A percentile compares a stretch with the other conserved stretches of the same genome.
Conservation (phyloP, 2,113 vertebrate species). For the Rhadina sibilatrix region DNA sequence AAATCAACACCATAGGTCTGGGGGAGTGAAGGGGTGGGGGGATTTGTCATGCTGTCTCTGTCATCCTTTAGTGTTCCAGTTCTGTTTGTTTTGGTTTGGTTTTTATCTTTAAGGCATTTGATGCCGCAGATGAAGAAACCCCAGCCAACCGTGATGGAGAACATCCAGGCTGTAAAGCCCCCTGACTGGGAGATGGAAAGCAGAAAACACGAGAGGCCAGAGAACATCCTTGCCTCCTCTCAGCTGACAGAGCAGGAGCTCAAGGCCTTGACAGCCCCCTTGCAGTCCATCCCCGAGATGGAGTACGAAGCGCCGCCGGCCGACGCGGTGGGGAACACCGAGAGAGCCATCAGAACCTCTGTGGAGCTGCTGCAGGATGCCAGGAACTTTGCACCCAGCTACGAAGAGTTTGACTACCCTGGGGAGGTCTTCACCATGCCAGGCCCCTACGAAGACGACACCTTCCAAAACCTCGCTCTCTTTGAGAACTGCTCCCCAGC, state of each 20-base stretch:
- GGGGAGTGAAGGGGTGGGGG: not conserved
- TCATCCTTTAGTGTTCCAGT: not conserved
- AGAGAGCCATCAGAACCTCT: conserved; percentile 74
- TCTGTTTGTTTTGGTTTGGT: not conserved
- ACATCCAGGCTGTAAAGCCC: conserved; percentile 80
- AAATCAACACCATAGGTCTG: not conserved
- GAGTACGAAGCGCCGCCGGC: conserved; percentile 73
- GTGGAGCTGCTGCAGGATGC: conserved; percentile 74
- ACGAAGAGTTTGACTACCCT: conserved; percentile 80
- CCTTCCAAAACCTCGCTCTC: conserved; percentile 76
- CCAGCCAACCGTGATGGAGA: conserved; percentile 83
- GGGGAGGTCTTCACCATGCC: conserved; percentile 77
- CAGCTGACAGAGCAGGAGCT: conserved; percentile 80
- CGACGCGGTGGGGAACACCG: conserved; percentile 60
- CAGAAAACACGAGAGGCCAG: conserved; percentile 78
- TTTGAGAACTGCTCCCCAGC: conserved; percentile 88
- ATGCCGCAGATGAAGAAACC: conserved; percentile 80
- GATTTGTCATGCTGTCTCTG: not conserved
- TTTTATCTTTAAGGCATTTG: conserved; percentile 77
- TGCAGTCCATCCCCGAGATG: conserved; percentile 87
- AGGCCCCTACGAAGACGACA: conserved; percentile 81
- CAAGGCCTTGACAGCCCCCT: conserved; percentile 73
- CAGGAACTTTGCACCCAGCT: conserved; percentile 73
- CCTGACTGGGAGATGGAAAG: conserved; percentile 83
- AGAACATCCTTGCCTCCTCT: conserved; percentile 73